These are phyloP conservation scores for Sebastes hopkinsi DNA, from an alignment of 2,797 vertebrate genomes.

Conservation along the genomic window DNA sequence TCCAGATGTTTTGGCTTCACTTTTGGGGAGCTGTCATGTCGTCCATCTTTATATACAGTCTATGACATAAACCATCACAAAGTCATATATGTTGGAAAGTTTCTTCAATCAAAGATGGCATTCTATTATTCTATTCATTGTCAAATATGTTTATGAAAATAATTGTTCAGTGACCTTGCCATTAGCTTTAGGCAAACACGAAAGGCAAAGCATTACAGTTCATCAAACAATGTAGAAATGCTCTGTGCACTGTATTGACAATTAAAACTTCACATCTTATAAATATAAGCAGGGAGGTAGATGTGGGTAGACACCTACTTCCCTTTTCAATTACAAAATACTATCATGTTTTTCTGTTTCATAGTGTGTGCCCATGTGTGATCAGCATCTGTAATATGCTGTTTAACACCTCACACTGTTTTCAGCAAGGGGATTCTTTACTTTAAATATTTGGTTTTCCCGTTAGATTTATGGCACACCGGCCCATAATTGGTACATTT, in stretches of 20 bases:
- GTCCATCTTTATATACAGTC: no score
- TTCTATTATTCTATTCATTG: neutral
- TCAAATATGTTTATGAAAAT: neutral
- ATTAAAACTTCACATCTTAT: conserved; percentile 2
- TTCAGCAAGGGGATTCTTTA: neutral
- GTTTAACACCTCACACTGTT: neutral
- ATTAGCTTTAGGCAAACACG: conserved; percentile 18
- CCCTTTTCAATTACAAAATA: conserved; percentile 19
- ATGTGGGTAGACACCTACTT: neutral
- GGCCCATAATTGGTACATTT: conserved; percentile 21
- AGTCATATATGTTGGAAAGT: neutral
- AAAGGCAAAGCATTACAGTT: conserved; percentile 26
- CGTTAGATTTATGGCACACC: conserved; percentile 24
- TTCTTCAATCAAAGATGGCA: neutral
- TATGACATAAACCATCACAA: neutral
- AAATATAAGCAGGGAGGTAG: neutral
- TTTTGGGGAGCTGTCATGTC: no score
- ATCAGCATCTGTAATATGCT: neutral
- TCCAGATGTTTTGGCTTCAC: no score
- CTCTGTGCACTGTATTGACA: conserved; percentile 7
- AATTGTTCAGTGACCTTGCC: conserved; percentile 14
- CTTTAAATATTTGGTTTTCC: conserved; percentile 14
- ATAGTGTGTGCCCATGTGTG: neutral
- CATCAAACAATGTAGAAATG: conserved; percentile 11
- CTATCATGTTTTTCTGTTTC: neutral